Base-by-base conservation (phyloP, 2,113 vertebrate genomes). In the Gasterosteus aculeatus region DNA sequence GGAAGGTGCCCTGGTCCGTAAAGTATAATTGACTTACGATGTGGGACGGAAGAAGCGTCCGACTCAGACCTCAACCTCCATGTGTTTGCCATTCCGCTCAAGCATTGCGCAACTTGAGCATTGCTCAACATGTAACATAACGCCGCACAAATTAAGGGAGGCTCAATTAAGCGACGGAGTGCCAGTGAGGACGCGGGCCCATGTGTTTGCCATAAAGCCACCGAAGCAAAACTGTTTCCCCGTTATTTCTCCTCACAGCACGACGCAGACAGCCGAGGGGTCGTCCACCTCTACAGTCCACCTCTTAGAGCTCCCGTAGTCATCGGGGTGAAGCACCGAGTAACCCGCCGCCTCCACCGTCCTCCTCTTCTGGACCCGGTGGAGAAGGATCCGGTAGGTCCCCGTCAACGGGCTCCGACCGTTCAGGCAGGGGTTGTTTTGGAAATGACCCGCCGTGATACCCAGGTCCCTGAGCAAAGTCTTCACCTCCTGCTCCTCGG, bases 361-460 rank as follows among this genome's bases (percentile, higher is more conserved):
- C 51, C 82, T 87, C 39, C 91, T 81, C 80, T 94, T 95, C 89
- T 95, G 94, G 31, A 89, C 88, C 18, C 82, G 91, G 61, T 95
- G 94, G 35, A 93, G 85, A 0, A 95, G 78, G 86, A 95, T 95
- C 0, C 94, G 86, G 74, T 95, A 95, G 19, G 85, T 90, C 10
- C 94, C 95, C 0, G 93, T 95, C 64, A 95, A 57, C 0, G 94
- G 88, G 75, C 90, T 94, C 69, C 76, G 87, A 2, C 70, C 83
- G 74, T 93, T 89, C 8, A 33, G 42, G 19, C 90, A 92, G 26
- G 69, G 65, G 66, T 95, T 93, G 71, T 94, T 95, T 75, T 92
- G 87, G 33, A 95, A 85, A 51, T 94, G 92, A 18, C 78, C 56
- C 0, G 72, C 62, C 14, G 75, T 47, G 5, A 95, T 87, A 6